These are phyloP conservation scores for Typhlomys cinereus DNA, from an alignment of 2,113 vertebrate genomes.

Conservation along the genomic window DNA sequence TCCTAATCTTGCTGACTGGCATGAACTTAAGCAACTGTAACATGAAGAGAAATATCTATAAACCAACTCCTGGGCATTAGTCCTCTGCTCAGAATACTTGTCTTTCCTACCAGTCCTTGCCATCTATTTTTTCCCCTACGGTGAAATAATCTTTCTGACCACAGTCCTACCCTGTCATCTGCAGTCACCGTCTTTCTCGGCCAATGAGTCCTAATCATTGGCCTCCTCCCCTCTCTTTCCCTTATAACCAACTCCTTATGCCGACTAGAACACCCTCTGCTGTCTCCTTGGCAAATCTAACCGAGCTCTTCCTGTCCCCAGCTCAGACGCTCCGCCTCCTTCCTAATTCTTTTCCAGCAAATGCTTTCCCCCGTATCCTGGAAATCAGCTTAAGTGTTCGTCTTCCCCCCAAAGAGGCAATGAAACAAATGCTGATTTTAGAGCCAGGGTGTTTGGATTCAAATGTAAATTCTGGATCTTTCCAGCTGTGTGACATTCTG, in stretches of 20 bases:
- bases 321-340: neutral
- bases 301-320: neutral
- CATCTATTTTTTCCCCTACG: neutral
- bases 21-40: neutral
- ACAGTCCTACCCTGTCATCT: neutral
- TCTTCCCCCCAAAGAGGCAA: neutral
- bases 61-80: neutral
- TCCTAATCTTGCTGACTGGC: neutral
- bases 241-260: neutral
- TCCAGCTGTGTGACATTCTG: neutral
- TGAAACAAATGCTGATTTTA: neutral
- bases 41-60: neutral
- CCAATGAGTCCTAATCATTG: fast-evolving
- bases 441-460: neutral
- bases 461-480: neutral
- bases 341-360: neutral
- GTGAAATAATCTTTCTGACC: neutral
- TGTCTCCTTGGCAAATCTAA: neutral
- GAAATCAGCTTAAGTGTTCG: neutral
- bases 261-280: neutral
- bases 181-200: neutral
- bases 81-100: neutral
- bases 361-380: neutral
- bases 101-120: neutral
- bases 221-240: no score